These are phyloP conservation scores for Chitala chitala DNA, from an alignment of 2,113 vertebrate species.

Conservation along the genomic window DNA sequence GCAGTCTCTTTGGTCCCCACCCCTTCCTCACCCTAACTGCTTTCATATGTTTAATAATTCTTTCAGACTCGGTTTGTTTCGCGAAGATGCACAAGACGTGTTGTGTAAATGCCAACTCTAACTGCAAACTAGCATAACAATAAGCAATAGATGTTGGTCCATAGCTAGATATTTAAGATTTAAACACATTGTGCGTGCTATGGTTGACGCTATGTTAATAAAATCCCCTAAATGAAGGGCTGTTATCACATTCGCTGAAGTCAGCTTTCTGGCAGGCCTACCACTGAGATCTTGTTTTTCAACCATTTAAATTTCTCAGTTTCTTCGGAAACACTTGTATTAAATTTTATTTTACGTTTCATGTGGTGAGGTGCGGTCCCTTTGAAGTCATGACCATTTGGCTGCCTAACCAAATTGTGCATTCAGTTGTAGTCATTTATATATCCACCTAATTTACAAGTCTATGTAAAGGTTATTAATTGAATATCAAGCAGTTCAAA, in stretches of 20 bases:
- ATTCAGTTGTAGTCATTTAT: too few species aligned
- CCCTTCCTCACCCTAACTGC: constrained; percentile 54
- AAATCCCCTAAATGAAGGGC: neutral
- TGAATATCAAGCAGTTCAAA: too few species aligned
- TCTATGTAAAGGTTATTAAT: too few species aligned
- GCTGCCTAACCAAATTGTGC: too few species aligned
- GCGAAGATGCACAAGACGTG: constrained; percentile 46
- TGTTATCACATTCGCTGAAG: neutral
- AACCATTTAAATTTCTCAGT: neutral
- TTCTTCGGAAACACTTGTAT: neutral
- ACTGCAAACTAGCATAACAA: too few species aligned
- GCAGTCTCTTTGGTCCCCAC: constrained; percentile 46
- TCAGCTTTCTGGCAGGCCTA: neutral
- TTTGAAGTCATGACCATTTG: too few species aligned
- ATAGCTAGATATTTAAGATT: too few species aligned
- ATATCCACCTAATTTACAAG: too few species aligned
- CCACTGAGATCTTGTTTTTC: neutral
- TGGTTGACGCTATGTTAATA: too few species aligned
- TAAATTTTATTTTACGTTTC: neutral
- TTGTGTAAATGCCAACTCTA: neutral
- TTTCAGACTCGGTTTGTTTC: constrained; percentile 60
- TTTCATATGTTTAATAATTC: constrained; percentile 59
- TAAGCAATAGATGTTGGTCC: too few species aligned
- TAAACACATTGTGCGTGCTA: too few species aligned
- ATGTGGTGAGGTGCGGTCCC: too few species aligned